Conservation (phyloP, 2,888 invertebrate genomes). For the Achlya flavicornis region DNA sequence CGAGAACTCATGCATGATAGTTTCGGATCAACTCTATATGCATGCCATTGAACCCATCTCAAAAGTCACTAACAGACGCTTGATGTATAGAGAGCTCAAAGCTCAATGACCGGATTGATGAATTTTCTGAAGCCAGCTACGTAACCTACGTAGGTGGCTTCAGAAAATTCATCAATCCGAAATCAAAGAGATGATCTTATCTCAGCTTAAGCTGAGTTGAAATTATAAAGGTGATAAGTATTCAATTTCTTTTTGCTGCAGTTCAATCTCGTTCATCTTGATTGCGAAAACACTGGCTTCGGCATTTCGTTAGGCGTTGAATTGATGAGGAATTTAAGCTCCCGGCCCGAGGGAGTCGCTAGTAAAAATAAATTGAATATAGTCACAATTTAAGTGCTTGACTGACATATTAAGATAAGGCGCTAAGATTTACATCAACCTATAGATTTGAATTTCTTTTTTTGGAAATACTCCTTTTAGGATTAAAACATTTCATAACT, state of each 20-base stretch:
- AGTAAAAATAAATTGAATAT: conserved; percentile 20
- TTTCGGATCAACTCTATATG: conserved; percentile 9
- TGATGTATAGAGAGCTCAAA: not conserved
- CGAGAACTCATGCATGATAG: conserved; percentile 7
- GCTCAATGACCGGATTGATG: not conserved
- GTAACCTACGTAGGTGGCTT: no score
- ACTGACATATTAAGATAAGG: conserved; percentile 19
- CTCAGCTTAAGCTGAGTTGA: conserved; percentile 3
- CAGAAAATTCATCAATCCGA: no score
- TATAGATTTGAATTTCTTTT: conserved; percentile 1
- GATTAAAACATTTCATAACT: no score
- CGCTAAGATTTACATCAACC: conserved; percentile 1
- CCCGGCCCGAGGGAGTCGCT: conserved; percentile 9
- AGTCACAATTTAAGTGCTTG: conserved; percentile 17
- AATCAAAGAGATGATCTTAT: not conserved
- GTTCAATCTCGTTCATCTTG: conserved; percentile 15
- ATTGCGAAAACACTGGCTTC: conserved; percentile 11
- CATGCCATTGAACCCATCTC: conserved; percentile 9
- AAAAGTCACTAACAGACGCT: conserved; percentile 7
- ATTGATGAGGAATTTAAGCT: conserved; percentile 15
- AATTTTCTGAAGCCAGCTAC: not conserved
- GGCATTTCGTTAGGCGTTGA: not conserved
- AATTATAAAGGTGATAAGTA: conserved; percentile 14
- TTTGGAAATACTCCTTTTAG: no score
- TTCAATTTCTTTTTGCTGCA: conserved; percentile 18